Percentiles rank a stretch among this genome's conserved stretches.
These are phyloP conservation scores for Synanthedon myopaeformis DNA, from an alignment of 2,888 invertebrate species.

Conservation along the genomic window DNA sequence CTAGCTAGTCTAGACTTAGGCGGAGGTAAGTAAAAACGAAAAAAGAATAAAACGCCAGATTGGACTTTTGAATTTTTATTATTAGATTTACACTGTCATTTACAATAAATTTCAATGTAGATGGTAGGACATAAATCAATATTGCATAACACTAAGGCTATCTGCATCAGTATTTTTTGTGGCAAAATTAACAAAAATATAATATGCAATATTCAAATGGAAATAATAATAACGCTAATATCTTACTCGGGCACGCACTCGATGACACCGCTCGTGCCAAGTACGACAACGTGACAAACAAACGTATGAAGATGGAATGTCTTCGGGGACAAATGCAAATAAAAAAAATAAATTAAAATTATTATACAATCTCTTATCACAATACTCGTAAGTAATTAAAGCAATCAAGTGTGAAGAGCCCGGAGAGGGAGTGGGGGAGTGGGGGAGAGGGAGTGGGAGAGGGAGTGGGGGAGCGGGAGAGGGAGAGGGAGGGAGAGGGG, in stretches of 20 bases:
- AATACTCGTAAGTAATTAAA: slow-evolving; percentile 72
- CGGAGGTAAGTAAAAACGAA: no score
- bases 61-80: slow-evolving; percentile 69
- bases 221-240: slow-evolving; percentile 68
- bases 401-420: slow-evolving; percentile 69
- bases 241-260: slow-evolving; percentile 66
- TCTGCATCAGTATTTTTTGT: slow-evolving; percentile 68
- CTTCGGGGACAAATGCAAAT: slow-evolving; percentile 57
- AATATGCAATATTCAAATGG: slow-evolving; percentile 70
- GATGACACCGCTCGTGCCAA: slow-evolving; percentile 18
- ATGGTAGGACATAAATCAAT: slow-evolving; percentile 70
- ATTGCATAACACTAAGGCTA: slow-evolving; percentile 71
- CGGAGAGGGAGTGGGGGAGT: no score
- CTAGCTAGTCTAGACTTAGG: no score
- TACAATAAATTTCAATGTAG: slow-evolving; percentile 71
- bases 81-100: slow-evolving; percentile 72
- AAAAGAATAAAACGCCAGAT: slow-evolving; percentile 36
- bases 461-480: slow-evolving; percentile 25
- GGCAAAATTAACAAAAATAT: slow-evolving; percentile 68
- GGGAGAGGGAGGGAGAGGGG: slow-evolving; percentile 53
- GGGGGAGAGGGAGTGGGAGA: slow-evolving; percentile 56
- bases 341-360: slow-evolving; percentile 68
- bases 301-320: slow-evolving; percentile 42
- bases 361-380: slow-evolving; percentile 69
- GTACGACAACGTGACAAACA: background rate